Base-by-base conservation (phyloP, 1,140 invertebrate species). In the Thaumetopoea pityocampa region DNA sequence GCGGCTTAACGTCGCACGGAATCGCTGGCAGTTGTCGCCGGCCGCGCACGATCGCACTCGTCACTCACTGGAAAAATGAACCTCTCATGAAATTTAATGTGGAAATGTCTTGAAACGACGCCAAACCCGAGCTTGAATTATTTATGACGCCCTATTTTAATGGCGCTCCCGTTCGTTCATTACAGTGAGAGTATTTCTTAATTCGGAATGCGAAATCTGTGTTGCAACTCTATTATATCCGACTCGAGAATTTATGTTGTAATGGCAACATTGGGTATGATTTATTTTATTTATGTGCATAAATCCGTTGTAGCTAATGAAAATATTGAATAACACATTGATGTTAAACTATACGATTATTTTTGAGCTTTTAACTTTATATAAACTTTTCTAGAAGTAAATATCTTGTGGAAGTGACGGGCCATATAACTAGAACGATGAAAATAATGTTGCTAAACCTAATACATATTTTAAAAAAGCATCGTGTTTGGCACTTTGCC, bases 51-150 rank as follows among this genome's bases (percentile, higher is more conserved):
- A 51, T 58, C 40, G 50, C 37, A 46, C 57, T 58, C 57, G 58
- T 52, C 56, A 58, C 43, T 60, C 64, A 30, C 38, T 65, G 67
- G 74, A 83, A 80, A 82, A 83, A 83, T 80, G 72, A 76, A 70
- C 60, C 62, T 65, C 79, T 80, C 79, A 80, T 83, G 79, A 80
- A 83, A 83, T 79, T 80, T 83, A 83, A 83, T 80, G 76, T 79
- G 72, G 69, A 77, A 80, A 83, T 77, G 65, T 76, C 76, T 83
- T 83, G 76, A 83, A 79, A 73, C 72, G 62, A 73, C 62, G 79
- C 79, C 79, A 83, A 80, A 79, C 73, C 77, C 60, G 53, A 49
- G 63, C 45, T 49, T 79, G 78, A 79, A 82, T 82, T 82, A 82
- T 82, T 82, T 82, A 79, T 82, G 66, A 78, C 58, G 50, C 63